Evolutionary conservation across 2,113 vertebrate species (phyloP), one percentile per base, ranked within the genome.

Genomic region (Corynorhinus townsendii): DNA sequence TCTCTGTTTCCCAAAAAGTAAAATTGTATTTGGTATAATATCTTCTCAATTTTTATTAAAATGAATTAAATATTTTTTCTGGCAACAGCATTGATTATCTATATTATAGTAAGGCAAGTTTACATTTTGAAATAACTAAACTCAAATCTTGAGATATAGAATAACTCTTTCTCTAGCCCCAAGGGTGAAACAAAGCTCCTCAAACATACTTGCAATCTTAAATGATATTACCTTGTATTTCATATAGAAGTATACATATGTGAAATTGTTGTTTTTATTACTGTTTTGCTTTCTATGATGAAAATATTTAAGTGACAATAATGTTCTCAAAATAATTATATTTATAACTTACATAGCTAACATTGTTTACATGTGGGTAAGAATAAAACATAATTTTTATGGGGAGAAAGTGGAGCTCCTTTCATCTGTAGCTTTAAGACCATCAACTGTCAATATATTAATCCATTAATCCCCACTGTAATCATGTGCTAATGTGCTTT

Each of bases 21-120:
- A 80, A 97, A 98, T 97, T 97, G 88, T 66, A 96, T 96, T 97
- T 97, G 83, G 95, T 97, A 85, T 96, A 95, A 96, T 88, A 91
- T 80, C 91, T 94, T 93, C 86, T 97, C 98, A 97, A 98, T 98
- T 98, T 97, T 95, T 96, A 97, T 97, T 86, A 96, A 96, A 97
- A 96, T 95, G 89, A 86, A 97, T 90, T 93, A 38, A 97, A 96
- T 96, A 86, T 94, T 97, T 97, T 97, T 95, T 97, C 96, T 96
- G 94, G 95, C 90, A 95, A 93, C 86, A 90, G 20, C 94, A 71
- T 12, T 88, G 92, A 96, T 94, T 95, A 89, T 91, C 11, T 56
- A 56, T 56, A 5, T 59, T 80, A 77, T 68, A 94, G 40, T 88
- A 82, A 75, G 11, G 84, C 54, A 54, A 81, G 54, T 88, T 80